A percentile compares a stretch with the other conserved stretches of the same genome.
Evolutionary conservation across 2,113 vertebrate genomes (phyloP).

Genomic region (Stercorarius parasiticus): DNA sequence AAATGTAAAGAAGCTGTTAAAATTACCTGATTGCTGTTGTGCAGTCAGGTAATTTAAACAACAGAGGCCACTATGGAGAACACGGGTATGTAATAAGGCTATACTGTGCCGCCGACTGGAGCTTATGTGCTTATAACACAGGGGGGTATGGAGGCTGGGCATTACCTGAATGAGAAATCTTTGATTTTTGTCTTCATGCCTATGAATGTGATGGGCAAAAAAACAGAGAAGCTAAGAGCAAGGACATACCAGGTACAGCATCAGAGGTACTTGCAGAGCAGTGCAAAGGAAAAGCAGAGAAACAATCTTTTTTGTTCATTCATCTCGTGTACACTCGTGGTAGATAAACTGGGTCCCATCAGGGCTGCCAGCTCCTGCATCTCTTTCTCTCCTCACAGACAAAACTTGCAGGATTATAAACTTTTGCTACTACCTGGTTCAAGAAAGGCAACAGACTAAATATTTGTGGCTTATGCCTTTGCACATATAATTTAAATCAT

Average conservation of each 20-base stretch:
- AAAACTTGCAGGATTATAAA: not conserved
- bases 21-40: not conserved
- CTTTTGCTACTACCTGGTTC: not conserved
- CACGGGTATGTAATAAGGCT: fast-evolving
- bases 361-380: not conserved
- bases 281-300: not conserved
- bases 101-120: fast-evolving
- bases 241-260: not conserved
- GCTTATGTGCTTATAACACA: not conserved
- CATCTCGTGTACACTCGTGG: not conserved
- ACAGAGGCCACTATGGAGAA: not conserved
- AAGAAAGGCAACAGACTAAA: not conserved
- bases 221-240: not conserved
- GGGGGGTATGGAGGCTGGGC: not conserved
- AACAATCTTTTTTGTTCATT: not conserved
- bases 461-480: conserved; percentile 28
- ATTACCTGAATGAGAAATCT: not conserved
- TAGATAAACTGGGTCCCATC: not conserved
- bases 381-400: not conserved
- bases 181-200: not conserved
- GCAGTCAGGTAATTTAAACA: not conserved
- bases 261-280: not conserved
- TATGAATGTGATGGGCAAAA: not conserved
- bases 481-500: conserved; percentile 5
- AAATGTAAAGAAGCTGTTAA: not conserved